Percentiles rank a stretch among this genome's conserved stretches.
These are phyloP conservation scores for Acyrthosiphon pisum DNA, from an alignment of 1,140 invertebrate genomes.

Conservation along the genomic window DNA sequence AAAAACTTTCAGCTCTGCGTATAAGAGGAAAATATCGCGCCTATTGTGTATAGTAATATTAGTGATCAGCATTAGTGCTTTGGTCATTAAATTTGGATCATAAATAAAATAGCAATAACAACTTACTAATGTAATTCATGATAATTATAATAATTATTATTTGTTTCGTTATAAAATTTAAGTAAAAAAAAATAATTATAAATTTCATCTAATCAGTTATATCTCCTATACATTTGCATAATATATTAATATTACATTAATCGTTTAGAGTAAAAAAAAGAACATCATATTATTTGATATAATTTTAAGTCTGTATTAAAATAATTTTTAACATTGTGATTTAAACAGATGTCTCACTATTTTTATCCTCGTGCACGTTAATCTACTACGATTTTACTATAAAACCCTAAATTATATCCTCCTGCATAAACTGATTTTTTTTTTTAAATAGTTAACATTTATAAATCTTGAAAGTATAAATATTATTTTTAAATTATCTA, in stretches of 20 bases:
- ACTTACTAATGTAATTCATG: background rate
- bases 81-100: background rate
- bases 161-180: background rate
- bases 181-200: background rate
- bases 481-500: no score
- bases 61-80: background rate
- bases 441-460: no score
- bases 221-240: background rate
- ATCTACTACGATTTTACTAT: no score
- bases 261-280: background rate
- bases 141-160: background rate
- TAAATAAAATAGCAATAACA: background rate
- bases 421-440: no score
- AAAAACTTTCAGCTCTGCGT: background rate
- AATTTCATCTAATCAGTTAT: background rate
- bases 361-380: background rate
- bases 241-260: background rate
- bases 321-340: background rate
- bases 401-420: no score
- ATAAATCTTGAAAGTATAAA: no score
- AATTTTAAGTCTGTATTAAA: background rate
- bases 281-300: background rate
- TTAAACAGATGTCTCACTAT: background rate
- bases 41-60: background rate
- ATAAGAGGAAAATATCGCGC: background rate